Evolutionary conservation across 2,797 vertebrate genomes (phyloP), one percentile per base, ranked within the genome.

Genomic region (Melanitta fusca): DNA sequence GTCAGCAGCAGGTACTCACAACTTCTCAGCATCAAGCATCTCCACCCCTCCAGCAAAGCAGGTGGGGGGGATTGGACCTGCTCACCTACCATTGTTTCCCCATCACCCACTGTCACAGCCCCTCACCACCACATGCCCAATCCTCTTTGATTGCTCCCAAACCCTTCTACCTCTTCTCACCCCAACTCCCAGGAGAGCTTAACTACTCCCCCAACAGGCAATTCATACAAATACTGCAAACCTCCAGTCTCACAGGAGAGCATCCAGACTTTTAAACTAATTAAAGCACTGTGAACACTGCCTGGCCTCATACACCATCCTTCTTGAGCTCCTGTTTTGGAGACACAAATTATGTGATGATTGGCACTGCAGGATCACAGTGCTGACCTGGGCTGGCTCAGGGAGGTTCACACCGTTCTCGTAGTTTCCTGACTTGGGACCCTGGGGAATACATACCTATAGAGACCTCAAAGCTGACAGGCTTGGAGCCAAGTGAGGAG

Each of bases 391-490:
- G 36, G 13, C 39, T 90, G 65, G 65, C 24, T 49, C 57, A 75
- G 43, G 28, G 27, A 89, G 32, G 30, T 32, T 28, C 2, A 2
- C 43, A 34, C 56, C 62, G 24, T 71, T 58, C 34, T 38, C 45
- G 12, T 28, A 11, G 41, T 32, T 93, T 90, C 43, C 53, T 38
- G 32, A 73, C 28, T 20, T 2, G 4, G 8, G 21, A 12, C 10
- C 32, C 65, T 30, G 34, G 41, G 13, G 30, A 85, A 82, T 86
- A 96, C 91, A 72, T 97, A 99, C 99, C 99, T 83, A 99, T 99
- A 65, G 99, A 99, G 65, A 99, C 97, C 95, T 99, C 99, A 92
- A 99, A 99, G 81, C 97, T 98, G 91, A 99, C 80, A 10, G 98
- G 97, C 91, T 97, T 99, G 39, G 95, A 97, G 89, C 98, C 98